Evolutionary conservation across 2,113 vertebrate species (phyloP), one percentile per base, ranked within the genome.

Genomic region (Ploceus nigricollis): DNA sequence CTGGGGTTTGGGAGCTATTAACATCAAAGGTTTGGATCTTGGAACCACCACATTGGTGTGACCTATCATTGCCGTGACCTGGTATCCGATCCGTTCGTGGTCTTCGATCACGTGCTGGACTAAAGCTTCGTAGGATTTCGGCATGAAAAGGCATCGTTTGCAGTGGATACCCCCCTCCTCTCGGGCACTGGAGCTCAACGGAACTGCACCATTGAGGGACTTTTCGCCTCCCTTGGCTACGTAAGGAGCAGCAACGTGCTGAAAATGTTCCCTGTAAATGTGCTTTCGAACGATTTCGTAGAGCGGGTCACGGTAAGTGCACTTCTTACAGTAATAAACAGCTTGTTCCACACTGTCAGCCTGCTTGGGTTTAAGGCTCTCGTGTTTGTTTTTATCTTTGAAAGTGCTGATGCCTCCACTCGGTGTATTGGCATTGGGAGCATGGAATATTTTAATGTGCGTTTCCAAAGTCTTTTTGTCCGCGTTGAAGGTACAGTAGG

Each of bases 221-320:
- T 99, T 99, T 39, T 99, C 99, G 42, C 98, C 98, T 70, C 99
- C 98, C 97, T 99, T 99, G 24, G 98, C 99, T 94, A 99, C 97
- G 57, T 99, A 99, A 75, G 99, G 99, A 96, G 99, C 98, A 66
- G 99, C 99, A 94, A 99, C 99, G 14, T 99, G 99, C 96, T 99
- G 99, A 98, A 99, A 99, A 98, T 99, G 99, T 99, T 99, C 99
- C 98, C 99, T 98, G 98, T 99, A 99, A 98, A 99, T 99, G 98
- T 99, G 99, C 98, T 99, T 99, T 91, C 99, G 98, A 97, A 99
- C 99, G 82, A 99, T 99, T 97, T 99, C 99, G 92, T 99, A 99
- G 69, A 99, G 98, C 96, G 99, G 99, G 97, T 99, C 99, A 97
- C 99, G 98, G 98, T 99, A 99, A 98, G 99, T 99, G 98, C 99